Base-by-base conservation (phyloP, 1,140 invertebrate genomes). In the Euwallacea fornicatus region DNA sequence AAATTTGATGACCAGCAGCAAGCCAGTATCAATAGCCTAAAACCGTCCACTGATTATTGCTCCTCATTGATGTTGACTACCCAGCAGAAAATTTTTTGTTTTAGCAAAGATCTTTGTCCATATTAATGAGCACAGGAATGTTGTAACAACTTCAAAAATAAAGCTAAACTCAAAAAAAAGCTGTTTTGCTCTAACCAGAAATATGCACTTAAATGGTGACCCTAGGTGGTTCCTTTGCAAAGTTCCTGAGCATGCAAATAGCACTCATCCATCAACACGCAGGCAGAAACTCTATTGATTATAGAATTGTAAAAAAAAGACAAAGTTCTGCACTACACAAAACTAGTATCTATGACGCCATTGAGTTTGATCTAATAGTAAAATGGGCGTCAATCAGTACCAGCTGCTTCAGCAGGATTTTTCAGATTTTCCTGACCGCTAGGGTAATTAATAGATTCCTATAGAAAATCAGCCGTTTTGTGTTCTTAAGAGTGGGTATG, bases 181-280 rank as follows among this genome's bases (percentile, higher is more conserved):
- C 50, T 10, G 11, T 15, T 9, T n/a, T 6, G 7, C 42, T 41
- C 66, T 47, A 71, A 4, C 69, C 69, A 59, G 69, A 55, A 6
- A 82, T 83, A 9, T 81, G 63, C 4, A 72, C 77, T 69, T 85
- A 85, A n/a, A 86, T 69, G 69, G 79, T 77, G 10, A 74, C 75
- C 6, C 83, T 72, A 13, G 82, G 83, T 2, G 83, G 71, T 33
- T 86, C 82, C 46, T 78, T 78, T 11, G 80, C 82, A 73, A 88
- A 87, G 1, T 85, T 83, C 4, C 84, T 82, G 0, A 86, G 1
- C 11, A 88, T 87, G 0, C 7, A 88, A 76, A 73, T 86, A 87
- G 33, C 86, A 79, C 1, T 84, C 86, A 73, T 87, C 86, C 0
- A 86, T 77, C n/a, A 88, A 73, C 87, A 88, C 88, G 73, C 84